Conservation (phyloP, 2,797 vertebrate genomes). For the Pogoniulus pusillus region DNA sequence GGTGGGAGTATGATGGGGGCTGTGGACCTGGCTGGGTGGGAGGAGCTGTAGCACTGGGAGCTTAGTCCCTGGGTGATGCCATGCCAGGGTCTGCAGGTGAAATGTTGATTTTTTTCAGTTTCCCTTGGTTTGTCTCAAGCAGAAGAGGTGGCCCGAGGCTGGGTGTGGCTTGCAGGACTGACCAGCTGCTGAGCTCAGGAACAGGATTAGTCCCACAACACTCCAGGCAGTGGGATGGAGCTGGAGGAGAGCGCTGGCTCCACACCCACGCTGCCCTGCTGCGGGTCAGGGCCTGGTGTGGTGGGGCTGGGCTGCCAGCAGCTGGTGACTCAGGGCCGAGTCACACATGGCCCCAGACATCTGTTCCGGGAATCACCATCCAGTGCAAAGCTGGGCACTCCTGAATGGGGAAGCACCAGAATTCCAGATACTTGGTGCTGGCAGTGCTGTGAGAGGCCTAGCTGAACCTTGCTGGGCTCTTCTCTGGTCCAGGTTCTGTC, state of each 20-base stretch:
- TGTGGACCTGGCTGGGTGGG: neutral
- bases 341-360: neutral
- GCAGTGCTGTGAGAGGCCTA: rapidly evolving
- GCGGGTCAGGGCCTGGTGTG: neutral
- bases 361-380: neutral
- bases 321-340: constrained; percentile 43
- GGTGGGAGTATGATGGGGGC: neutral
- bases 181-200: neutral
- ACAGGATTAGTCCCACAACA: neutral
- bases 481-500: rapidly evolving
- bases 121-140: neutral
- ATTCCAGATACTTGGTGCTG: neutral
- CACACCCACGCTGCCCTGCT: neutral
- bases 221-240: neutral
- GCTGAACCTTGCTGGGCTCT: neutral
- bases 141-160: neutral
- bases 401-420: neutral
- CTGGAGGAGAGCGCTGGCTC: neutral
- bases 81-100: rapidly evolving
- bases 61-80: rapidly evolving
- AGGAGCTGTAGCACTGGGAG: rapidly evolving
- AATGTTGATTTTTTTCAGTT: neutral
- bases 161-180: neutral
- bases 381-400: neutral
- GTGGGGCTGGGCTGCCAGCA: neutral